phyloP scores from a whole-genome alignment of 2,888 invertebrate species.

The Drosophila limbata region DNA sequence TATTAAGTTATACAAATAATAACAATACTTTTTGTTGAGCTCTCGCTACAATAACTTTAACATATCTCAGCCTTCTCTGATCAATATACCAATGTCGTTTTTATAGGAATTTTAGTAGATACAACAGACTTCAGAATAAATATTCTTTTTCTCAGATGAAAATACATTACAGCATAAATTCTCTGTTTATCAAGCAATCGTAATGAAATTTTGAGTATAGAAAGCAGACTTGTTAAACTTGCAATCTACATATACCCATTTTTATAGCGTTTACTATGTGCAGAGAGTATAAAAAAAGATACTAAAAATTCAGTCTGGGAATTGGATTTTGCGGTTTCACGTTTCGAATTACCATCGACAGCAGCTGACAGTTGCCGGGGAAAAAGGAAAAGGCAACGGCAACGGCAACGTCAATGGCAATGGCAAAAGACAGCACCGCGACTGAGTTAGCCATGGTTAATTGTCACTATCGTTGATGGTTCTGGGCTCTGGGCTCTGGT shows the following conservation, averaged over 20 bases:
- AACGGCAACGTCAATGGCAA: not conserved
- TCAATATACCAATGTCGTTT: not conserved
- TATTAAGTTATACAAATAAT: no score
- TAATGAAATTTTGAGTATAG: not conserved
- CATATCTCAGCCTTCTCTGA: no score
- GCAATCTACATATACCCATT: not conserved
- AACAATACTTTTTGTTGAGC: no score
- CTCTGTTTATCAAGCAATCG: no score
- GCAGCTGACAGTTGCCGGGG: constrained; percentile 57
- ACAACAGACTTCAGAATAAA: no score
- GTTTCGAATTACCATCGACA: constrained; percentile 82
- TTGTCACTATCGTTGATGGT: constrained; percentile 75
- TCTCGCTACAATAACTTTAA: no score
- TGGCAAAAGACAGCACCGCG: constrained; percentile 40
- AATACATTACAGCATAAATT: not conserved
- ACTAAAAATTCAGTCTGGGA: constrained; percentile 70
- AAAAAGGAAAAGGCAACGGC: constrained; percentile 3
- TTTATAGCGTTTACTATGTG: no score
- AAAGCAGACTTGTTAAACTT: not conserved
- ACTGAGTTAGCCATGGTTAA: constrained; percentile 73
- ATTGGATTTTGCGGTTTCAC: constrained; percentile 80
- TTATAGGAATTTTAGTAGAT: not conserved
- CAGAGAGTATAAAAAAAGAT: constrained; percentile 18
- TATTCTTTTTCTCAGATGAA: no score
- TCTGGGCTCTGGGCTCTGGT: constrained; percentile 3